Evolutionary conservation across 1,140 invertebrate species (phyloP), one percentile per base, ranked within the genome.

Genomic region (Proales similis): DNA sequence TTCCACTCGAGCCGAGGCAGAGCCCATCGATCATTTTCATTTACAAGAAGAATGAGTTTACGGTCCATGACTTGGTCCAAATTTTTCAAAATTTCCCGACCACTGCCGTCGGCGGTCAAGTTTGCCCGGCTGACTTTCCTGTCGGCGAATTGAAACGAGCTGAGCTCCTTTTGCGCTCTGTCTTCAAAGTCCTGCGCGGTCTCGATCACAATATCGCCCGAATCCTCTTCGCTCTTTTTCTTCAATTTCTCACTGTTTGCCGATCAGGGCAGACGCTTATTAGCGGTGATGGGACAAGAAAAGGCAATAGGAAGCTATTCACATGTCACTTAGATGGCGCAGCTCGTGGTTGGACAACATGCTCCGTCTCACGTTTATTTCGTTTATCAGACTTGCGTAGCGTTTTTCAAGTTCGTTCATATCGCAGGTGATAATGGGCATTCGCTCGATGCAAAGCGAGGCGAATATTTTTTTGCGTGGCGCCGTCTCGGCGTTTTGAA

Each of bases 281-380:
- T n/a, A n/a, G n/a, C n/a, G n/a, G n/a, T n/a, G n/a, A n/a, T n/a
- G n/a, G n/a, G n/a, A n/a, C n/a, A n/a, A n/a, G n/a, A n/a, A n/a
- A n/a, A n/a, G n/a, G n/a, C n/a, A n/a, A n/a, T n/a, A n/a, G n/a
- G 29, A 20, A 42, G 51, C 38, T 24, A 24, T 11, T 22, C 45
- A 36, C 3, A 57, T 9, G 27, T 57, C 51, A 29, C 32, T 57
- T 26, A 57, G 45, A 42, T 57, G 51, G 19, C 51, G 51, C 5
- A 57, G 36, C 17, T 57, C 51, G 45, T 57, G 51, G 14, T 57
- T 57, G 6, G 51, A 57, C 19, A 57, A 42, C 26, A 57, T 20
- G 45, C 51, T 57, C n/a, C 51, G 51, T 32, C 51, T 36, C n/a
- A 57, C 36, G 38, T 57, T 57, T 57, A 57, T 57, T 39, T 57